A percentile compares a stretch with the other conserved stretches of the same genome.
Conservation (phyloP, 1,140 invertebrate species). For the Temnothorax longispinosus region DNA sequence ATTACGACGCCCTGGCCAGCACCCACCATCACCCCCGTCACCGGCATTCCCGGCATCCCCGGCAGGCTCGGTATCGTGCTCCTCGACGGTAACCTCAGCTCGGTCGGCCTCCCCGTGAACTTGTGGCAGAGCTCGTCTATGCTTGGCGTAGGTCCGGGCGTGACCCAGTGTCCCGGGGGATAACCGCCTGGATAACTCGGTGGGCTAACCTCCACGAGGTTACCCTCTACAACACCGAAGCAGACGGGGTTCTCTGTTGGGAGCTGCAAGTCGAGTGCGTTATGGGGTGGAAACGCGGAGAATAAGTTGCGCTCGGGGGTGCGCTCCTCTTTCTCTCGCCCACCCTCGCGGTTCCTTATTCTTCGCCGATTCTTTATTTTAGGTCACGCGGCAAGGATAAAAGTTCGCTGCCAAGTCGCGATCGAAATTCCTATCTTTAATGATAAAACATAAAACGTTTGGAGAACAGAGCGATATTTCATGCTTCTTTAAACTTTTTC, state of each 20-base stretch:
- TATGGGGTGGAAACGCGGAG: constrained; percentile 42
- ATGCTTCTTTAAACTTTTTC: background rate
- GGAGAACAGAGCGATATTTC: background rate
- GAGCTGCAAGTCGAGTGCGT: constrained; percentile 2
- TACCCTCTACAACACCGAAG: constrained; percentile 78
- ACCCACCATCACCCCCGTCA: constrained; percentile 72
- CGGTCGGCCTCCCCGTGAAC: constrained; percentile 81
- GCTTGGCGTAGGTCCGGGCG: constrained; percentile 83
- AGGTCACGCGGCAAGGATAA: background rate
- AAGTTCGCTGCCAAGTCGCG: background rate
- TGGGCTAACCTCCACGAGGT: constrained; percentile 83
- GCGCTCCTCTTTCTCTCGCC: background rate
- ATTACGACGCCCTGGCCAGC: constrained; percentile 78
- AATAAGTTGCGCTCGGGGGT: constrained; percentile 21
- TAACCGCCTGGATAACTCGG: constrained; percentile 83
- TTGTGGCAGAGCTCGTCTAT: constrained; percentile 85
- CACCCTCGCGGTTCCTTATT: background rate
- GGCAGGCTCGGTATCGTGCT: constrained; percentile 85
- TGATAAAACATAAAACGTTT: background rate
- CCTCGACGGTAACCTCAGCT: constrained; percentile 83
- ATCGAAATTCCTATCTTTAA: background rate
- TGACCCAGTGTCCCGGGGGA: constrained; percentile 82
- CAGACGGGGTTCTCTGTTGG: constrained; percentile 47
- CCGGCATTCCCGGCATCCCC: constrained; percentile 84
- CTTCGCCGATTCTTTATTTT: constrained; percentile 10